These are phyloP conservation scores for Aphelenchoides fujianensis DNA, from an alignment of 1,140 invertebrate species.

Conservation along the genomic window DNA sequence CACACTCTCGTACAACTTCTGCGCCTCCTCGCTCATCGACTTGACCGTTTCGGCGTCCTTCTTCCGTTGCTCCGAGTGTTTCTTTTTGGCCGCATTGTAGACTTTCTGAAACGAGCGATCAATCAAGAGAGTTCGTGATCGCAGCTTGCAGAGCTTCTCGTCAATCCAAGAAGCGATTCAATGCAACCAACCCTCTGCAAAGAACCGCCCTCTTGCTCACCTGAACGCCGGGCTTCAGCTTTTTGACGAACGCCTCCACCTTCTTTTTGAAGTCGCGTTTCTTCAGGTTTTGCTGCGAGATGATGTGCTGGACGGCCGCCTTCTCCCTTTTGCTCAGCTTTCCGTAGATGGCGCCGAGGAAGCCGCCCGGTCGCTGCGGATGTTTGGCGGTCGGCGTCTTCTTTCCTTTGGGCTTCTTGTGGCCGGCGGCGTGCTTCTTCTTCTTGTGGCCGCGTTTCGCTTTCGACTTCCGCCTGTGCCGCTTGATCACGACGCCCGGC, in stretches of 20 bases:
- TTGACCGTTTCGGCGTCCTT: constrained; percentile 2
- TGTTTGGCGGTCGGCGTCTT: background rate
- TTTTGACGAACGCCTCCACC: background rate
- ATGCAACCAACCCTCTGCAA: no score
- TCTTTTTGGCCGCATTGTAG: background rate
- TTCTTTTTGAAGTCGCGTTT: background rate
- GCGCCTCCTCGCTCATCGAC: background rate
- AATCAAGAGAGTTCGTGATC: no score
- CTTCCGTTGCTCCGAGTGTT: background rate
- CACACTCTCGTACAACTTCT: background rate
- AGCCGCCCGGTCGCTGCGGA: background rate
- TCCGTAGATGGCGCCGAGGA: background rate
- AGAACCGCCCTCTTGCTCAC: no score
- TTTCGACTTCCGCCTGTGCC: background rate
- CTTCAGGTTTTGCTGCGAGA: background rate
- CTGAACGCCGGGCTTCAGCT: background rate
- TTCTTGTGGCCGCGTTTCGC: background rate
- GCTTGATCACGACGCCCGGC: background rate
- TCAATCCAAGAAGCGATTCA: no score
- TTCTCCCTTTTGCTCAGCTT: background rate
- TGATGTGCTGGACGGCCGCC: background rate
- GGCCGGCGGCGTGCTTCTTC: background rate
- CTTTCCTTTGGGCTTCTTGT: background rate
- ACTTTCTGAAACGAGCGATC: background rate
- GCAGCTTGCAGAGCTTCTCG: no score